phyloP scores from a whole-genome alignment of 2,113 vertebrate species.

The Pomatostomus ruficeps region DNA sequence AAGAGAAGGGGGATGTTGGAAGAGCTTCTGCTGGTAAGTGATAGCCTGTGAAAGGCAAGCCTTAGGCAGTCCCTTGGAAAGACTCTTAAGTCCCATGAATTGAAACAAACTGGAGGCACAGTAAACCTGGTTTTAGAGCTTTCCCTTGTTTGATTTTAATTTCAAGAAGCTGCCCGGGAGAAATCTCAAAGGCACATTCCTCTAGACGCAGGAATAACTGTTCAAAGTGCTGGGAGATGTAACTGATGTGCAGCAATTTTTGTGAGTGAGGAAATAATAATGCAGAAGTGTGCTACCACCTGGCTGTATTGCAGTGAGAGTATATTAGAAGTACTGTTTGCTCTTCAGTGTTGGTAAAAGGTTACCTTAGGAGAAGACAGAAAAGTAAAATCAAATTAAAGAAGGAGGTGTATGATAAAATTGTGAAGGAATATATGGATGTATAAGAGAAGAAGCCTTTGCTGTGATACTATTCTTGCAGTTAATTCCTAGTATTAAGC shows the following conservation, averaged over 20 bases:
- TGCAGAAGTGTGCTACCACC: background rate
- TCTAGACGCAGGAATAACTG: background rate
- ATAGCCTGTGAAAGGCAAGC: background rate
- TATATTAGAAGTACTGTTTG: background rate
- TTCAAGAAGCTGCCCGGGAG: background rate
- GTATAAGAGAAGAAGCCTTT: background rate
- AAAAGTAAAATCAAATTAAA: background rate
- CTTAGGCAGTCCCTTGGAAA: background rate
- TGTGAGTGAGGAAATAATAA: background rate
- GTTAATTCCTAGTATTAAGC: background rate
- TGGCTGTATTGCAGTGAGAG: background rate
- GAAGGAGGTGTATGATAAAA: background rate
- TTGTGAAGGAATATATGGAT: background rate
- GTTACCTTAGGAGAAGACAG: background rate
- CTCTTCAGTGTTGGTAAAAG: background rate
- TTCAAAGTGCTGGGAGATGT: background rate
- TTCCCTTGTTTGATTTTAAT: background rate
- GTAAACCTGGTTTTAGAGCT: background rate
- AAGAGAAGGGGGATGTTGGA: background rate
- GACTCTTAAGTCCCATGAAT: background rate
- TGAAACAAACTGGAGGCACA: background rate
- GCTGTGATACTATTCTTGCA: background rate
- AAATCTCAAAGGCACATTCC: background rate
- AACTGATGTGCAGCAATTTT: background rate
- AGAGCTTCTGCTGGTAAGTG: background rate